These are phyloP conservation scores for Grantiella picta DNA, from an alignment of 2,113 vertebrate genomes.

Conservation along the genomic window DNA sequence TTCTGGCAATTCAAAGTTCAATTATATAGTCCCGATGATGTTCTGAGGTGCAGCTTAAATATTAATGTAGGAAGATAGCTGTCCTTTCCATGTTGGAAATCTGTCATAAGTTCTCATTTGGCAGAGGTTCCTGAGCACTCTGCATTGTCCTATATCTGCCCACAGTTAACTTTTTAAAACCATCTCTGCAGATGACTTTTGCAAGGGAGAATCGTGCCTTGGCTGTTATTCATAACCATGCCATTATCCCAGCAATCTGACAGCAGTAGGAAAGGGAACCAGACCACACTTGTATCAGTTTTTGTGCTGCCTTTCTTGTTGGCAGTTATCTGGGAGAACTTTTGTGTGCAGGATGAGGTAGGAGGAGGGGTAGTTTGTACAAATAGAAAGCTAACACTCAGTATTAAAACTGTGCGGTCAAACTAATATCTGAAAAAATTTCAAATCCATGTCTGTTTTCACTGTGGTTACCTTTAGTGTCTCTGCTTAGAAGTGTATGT, in stretches of 20 bases:
- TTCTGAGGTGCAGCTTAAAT: not conserved
- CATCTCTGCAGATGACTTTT: not conserved
- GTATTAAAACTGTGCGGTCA: not conserved
- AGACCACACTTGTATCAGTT: not conserved
- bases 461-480: not conserved
- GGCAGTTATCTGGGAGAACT: not conserved
- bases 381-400: not conserved
- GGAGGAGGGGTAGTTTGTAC: not conserved
- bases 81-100: not conserved
- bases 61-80: not conserved
- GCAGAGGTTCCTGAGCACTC: not conserved
- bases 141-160: not conserved
- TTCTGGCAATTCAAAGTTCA: not conserved
- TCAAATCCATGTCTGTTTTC: not conserved
- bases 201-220: not conserved
- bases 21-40: not conserved
- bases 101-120: not conserved
- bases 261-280: not conserved
- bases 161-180: not conserved
- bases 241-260: not conserved
- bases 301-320: not conserved
- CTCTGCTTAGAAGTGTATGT: not conserved
- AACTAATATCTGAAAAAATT: not conserved
- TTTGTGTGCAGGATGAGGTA: not conserved
- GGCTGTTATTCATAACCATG: not conserved